Base-by-base conservation (phyloP, 2,888 invertebrate genomes). In the Cenopis cana region DNA sequence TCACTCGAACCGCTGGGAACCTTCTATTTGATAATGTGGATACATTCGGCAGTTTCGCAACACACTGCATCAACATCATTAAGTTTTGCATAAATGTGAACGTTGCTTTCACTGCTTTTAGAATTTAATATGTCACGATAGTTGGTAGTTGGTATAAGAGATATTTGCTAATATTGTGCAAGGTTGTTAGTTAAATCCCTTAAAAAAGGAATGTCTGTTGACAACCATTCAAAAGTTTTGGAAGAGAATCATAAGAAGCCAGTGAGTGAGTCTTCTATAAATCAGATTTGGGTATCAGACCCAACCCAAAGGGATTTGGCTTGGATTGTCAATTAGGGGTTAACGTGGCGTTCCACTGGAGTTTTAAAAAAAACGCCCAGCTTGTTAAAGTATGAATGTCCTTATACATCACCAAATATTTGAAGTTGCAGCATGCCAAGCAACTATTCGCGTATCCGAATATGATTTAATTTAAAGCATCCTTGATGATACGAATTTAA, bases 31-130 rank as follows among this genome's bases (percentile, higher is more conserved):
- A 55, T 71, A 71, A 66, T 49, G 55, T 55, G 65, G 59, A 65
- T 46, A 24, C 24, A 71, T 71, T 71, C 49, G 70, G 60, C 66
- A 60, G 60, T 71, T 71, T 71, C 65, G 59, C 65, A 71, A 71
- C 46, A 66, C 24, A 6, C 52, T 24, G 66, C 59, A n/a, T n/a
- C n/a, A 71, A 66, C 24, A 29, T 64, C 57, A 59, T 59, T 61
- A 61, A 24, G 66, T 71, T 71, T 67, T 68, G 54, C 62, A 67
- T 71, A 66, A 66, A 73, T 69, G 65, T 29, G 49, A 61, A 36
- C 50, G 69, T 46, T 59, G 57, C 70, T 66, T 70, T 66, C 46
- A 60, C 70, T 36, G 46, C 41, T 41, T 69, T 64, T 33, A 49
- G 11, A 49, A 14, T 18, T n/a, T 55, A 36, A 46, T 46, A 29